Evolutionary conservation across 2,113 vertebrate genomes (phyloP).

Genomic region (Andinoacara biseriatus): DNA sequence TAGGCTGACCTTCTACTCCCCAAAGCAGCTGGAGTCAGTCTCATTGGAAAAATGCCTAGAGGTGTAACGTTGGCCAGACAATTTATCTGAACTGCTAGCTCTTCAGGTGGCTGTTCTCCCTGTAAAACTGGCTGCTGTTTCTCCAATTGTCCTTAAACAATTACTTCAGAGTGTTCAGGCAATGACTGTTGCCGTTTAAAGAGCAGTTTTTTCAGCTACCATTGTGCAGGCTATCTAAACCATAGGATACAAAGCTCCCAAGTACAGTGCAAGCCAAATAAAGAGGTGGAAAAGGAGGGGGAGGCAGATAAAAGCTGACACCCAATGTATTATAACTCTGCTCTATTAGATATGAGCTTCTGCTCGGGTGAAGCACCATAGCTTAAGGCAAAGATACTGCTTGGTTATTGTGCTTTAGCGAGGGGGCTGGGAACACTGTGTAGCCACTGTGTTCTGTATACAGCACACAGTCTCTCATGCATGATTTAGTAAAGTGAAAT

Average conservation of each 20-base stretch:
- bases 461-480: slow-evolving; percentile 55
- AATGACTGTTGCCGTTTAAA: slow-evolving; percentile 56
- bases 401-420: slow-evolving; percentile 60
- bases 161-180: slow-evolving; percentile 49
- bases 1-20: slow-evolving; percentile 16
- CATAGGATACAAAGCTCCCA: slow-evolving; percentile 58
- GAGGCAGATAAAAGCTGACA: slow-evolving; percentile 75
- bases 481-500: slow-evolving; percentile 64
- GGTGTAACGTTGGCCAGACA: slow-evolving; percentile 54
- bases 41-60: slow-evolving; percentile 30
- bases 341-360: slow-evolving; percentile 71
- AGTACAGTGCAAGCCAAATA: slow-evolving; percentile 64
- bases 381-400: slow-evolving; percentile 67
- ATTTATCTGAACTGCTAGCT: slow-evolving; percentile 54
- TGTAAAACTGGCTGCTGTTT: slow-evolving; percentile 47
- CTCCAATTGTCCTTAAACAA: slow-evolving; percentile 68
- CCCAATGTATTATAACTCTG: slow-evolving; percentile 73
- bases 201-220: slow-evolving; percentile 48
- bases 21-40: slow-evolving; percentile 1
- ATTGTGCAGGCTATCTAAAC: slow-evolving; percentile 57
- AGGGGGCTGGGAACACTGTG: slow-evolving; percentile 36
- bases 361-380: slow-evolving; percentile 54
- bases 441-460: slow-evolving; percentile 43
- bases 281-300: slow-evolving; percentile 62
- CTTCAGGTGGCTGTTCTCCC: slow-evolving; percentile 39